Percentiles rank a stretch among this genome's conserved stretches.
These are phyloP conservation scores for Eira barbara DNA, from an alignment of 2,113 vertebrate species.

Conservation along the genomic window DNA sequence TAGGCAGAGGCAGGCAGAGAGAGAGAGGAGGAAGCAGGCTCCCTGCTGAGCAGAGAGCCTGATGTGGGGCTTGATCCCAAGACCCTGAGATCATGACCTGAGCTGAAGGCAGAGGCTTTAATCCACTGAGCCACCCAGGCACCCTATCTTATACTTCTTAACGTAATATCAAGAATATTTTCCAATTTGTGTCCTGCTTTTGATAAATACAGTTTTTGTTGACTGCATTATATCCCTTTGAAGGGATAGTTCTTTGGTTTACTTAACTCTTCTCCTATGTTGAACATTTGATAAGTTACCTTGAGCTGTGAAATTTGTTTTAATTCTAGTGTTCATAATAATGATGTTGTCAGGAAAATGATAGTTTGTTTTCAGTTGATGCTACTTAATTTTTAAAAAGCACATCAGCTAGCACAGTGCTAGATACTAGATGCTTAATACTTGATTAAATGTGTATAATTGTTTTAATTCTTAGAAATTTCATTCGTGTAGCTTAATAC, in stretches of 20 bases:
- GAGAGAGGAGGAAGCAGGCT: too few relatives aligned
- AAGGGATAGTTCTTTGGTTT: neutral
- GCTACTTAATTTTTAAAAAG: neutral
- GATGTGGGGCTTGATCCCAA: too few relatives aligned
- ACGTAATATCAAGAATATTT: neutral
- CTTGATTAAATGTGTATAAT: neutral
- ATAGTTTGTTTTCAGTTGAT: slow-evolving; percentile 15
- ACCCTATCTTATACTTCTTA: neutral
- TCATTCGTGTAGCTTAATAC: neutral
- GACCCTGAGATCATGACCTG: too few relatives aligned
- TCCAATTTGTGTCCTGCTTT: neutral
- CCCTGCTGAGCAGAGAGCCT: too few relatives aligned
- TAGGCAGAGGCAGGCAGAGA: too few relatives aligned
- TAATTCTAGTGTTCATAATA: slow-evolving; percentile 37
- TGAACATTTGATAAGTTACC: neutral
- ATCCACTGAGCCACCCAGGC: too few relatives aligned
- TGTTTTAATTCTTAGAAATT: slow-evolving; percentile 21
- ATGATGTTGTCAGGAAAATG: neutral
- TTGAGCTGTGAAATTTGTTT: neutral
- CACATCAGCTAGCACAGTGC: neutral
- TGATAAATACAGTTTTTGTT: neutral
- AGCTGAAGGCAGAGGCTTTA: too few relatives aligned
- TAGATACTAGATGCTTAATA: neutral
- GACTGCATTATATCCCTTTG: neutral
- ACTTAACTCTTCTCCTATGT: neutral